Evolutionary conservation across 2,113 vertebrate species (phyloP).

Genomic region (Mionectes macconnelli): DNA sequence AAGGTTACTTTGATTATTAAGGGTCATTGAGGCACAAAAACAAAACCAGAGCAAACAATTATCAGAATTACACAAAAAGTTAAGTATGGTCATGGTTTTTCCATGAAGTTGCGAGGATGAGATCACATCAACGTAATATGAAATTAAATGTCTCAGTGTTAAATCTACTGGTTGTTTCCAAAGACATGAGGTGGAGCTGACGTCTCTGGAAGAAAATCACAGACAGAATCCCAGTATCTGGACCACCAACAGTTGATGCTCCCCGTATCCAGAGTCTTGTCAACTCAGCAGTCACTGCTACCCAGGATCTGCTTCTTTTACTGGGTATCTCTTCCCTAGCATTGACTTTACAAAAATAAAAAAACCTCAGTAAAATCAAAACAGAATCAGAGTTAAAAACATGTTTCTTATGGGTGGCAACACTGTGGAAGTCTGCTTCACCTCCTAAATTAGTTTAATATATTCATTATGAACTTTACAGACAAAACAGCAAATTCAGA

Average conservation of each 20-base stretch:
- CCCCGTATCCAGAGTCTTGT: background rate
- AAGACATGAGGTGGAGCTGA: background rate
- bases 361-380: background rate
- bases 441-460: background rate
- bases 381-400: background rate
- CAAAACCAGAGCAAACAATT: background rate
- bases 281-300: background rate
- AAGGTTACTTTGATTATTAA: background rate
- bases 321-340: background rate
- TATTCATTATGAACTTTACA: background rate
- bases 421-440: background rate
- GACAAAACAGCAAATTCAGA: background rate
- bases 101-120: background rate
- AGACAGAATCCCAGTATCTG: background rate
- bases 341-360: background rate
- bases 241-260: background rate
- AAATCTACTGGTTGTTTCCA: background rate
- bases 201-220: background rate
- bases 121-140: background rate
- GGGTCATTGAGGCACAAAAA: background rate
- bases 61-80: background rate
- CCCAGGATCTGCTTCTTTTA: background rate
- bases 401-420: background rate
- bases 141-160: background rate
- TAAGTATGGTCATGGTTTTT: background rate